Conservation (phyloP, 2,888 invertebrate species). For the Andrena chrysosceles region DNA sequence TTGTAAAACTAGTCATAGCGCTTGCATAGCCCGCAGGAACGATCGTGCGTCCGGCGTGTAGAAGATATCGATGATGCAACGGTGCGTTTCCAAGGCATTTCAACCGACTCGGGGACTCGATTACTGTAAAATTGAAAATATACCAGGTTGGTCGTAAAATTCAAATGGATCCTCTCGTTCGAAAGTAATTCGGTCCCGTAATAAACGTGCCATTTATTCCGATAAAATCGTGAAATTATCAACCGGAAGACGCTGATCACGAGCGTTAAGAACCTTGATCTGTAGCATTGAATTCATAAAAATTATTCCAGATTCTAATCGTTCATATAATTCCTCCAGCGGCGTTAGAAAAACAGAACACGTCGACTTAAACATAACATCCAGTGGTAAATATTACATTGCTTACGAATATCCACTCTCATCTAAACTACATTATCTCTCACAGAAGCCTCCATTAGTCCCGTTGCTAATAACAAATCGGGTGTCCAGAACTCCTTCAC, state of each 20-base stretch:
- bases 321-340: not conserved
- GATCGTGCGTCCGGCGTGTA: constrained; percentile 6
- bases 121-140: constrained; percentile 33
- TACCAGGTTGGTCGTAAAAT: constrained; percentile 14
- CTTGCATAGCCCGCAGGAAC: constrained; percentile 13
- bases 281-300: not conserved
- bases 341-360: not conserved
- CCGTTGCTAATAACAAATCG: too few relatives aligned
- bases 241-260: constrained; percentile 23
- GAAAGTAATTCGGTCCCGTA: constrained; percentile 12
- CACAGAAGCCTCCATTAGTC: too few relatives aligned
- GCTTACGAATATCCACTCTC: too few relatives aligned
- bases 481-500: too few relatives aligned
- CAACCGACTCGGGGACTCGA: not conserved
- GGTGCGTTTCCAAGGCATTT: constrained; percentile 12
- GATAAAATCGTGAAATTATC: constrained; percentile 25
- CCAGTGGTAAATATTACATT: too few relatives aligned
- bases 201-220: constrained; percentile 23
- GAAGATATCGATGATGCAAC: constrained; percentile 46
- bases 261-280: not conserved
- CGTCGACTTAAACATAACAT: too few relatives aligned
- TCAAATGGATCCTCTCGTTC: constrained; percentile 3
- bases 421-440: too few relatives aligned
- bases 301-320: not conserved
- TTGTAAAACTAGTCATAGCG: constrained; percentile 39